A percentile compares a stretch with the other conserved stretches of the same genome.
Evolutionary conservation across 2,888 invertebrate species (phyloP).

Genomic region (Notodonta ziczac): DNA sequence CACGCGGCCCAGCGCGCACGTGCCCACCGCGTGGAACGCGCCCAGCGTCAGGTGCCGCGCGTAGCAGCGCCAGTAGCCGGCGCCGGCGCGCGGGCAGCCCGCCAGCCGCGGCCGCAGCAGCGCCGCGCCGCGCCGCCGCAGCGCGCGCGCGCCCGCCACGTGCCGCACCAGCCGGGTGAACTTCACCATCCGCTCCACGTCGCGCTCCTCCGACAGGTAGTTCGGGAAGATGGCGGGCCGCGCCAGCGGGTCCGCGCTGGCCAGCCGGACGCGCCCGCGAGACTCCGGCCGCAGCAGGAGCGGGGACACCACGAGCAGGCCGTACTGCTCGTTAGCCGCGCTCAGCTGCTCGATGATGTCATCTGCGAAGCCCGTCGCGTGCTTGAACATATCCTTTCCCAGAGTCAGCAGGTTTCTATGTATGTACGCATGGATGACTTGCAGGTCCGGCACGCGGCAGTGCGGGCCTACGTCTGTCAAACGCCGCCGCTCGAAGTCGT

Average conservation of each 20-base stretch:
- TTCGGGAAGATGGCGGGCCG: slow-evolving; percentile 57
- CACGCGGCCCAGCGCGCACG: slow-evolving; percentile 54
- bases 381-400: slow-evolving; percentile 28
- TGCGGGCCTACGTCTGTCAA: slow-evolving; percentile 33
- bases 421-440: slow-evolving; percentile 53
- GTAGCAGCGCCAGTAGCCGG: slow-evolving; percentile 63
- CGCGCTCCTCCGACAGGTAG: slow-evolving; percentile 52
- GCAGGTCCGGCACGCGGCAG: slow-evolving; percentile 57
- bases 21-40: slow-evolving; percentile 60
- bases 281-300: slow-evolving; percentile 55
- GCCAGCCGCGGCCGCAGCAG: slow-evolving; percentile 44
- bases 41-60: slow-evolving; percentile 58
- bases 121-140: slow-evolving; percentile 39
- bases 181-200: slow-evolving; percentile 51
- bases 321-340: slow-evolving; percentile 41
- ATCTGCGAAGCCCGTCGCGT: slow-evolving; percentile 31
- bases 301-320: slow-evolving; percentile 48
- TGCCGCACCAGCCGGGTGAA: slow-evolving; percentile 48
- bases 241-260: slow-evolving; percentile 44
- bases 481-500: slow-evolving; percentile 41
- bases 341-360: slow-evolving; percentile 46
- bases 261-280: slow-evolving; percentile 53
- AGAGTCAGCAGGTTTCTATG: slow-evolving; percentile 39
- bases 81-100: slow-evolving; percentile 44
- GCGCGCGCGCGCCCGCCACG: slow-evolving; percentile 31